A percentile compares a stretch with the other conserved stretches of the same genome.
These are phyloP conservation scores for Mus spicilegus DNA, from an alignment of 2,113 vertebrate species.

Conservation along the genomic window DNA sequence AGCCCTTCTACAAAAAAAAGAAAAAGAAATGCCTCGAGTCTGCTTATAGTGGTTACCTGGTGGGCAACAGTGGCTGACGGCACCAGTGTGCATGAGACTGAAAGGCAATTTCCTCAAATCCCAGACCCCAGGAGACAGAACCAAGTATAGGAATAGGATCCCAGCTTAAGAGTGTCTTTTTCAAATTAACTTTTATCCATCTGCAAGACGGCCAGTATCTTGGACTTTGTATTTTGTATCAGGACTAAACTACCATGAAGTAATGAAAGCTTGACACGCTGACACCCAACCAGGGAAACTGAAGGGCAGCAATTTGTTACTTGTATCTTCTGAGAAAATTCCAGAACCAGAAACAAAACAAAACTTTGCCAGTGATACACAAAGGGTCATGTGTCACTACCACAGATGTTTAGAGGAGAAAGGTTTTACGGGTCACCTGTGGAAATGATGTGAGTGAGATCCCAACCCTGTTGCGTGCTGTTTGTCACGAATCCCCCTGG, in stretches of 20 bases:
- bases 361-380: slow-evolving; percentile 5
- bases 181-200: neutral
- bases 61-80: neutral
- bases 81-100: neutral
- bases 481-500: slow-evolving; percentile 83
- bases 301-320: neutral
- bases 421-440: slow-evolving; percentile 71
- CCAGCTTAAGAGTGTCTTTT: neutral
- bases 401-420: slow-evolving; percentile 58
- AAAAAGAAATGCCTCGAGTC: neutral
- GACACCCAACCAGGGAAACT: neutral
- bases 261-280: neutral
- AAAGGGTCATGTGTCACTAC: slow-evolving; percentile 31
- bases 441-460: slow-evolving; percentile 81
- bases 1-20: neutral
- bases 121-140: slow-evolving; percentile 36
- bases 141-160: neutral
- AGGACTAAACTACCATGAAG: neutral
- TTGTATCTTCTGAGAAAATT: slow-evolving; percentile 38
- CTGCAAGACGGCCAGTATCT: neutral
- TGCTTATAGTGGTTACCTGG: neutral
- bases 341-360: neutral
- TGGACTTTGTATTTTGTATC: slow-evolving; percentile 17
- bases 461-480: slow-evolving; percentile 76
- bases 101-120: neutral